phyloP scores from a whole-genome alignment of 1,140 invertebrate genomes.

The Dreissena polymorpha region DNA sequence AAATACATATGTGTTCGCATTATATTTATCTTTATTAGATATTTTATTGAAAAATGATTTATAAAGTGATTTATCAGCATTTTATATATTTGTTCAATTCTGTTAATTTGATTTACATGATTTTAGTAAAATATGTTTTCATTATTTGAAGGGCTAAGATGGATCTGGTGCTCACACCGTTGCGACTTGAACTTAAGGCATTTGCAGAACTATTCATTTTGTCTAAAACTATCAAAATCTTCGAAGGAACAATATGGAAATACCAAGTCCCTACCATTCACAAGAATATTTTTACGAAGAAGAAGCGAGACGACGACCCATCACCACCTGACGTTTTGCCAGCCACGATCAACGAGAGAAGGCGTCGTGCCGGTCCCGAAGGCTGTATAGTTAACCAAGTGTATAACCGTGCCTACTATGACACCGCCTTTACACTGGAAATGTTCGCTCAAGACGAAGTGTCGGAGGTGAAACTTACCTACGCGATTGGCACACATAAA shows the following conservation, averaged over 20 bases:
- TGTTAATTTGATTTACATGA: background rate
- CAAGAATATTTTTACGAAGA: constrained; percentile 37
- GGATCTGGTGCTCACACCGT: constrained; percentile 31
- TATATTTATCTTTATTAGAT: too few relatives aligned
- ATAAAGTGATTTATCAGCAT: background rate
- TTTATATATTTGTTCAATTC: background rate
- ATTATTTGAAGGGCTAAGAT: constrained; percentile 30
- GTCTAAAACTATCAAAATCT: constrained; percentile 1
- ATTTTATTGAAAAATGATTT: too few relatives aligned
- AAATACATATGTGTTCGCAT: too few relatives aligned
- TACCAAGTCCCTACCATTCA: constrained; percentile 7
- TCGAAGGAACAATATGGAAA: constrained; percentile 19
- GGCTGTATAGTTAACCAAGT: constrained; percentile 32
- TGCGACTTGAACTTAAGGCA: constrained; percentile 18
- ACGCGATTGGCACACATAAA: constrained; percentile 43
- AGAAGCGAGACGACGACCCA: constrained; percentile 22
- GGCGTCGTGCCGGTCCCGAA: constrained; percentile 12
- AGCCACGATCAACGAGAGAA: constrained; percentile 15
- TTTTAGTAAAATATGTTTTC: background rate
- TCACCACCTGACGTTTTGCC: constrained; percentile 23
- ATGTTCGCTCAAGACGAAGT: constrained; percentile 39
- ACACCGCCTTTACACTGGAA: constrained; percentile 32
- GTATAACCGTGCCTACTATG: constrained; percentile 23
- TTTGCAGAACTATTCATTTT: constrained; percentile 28
- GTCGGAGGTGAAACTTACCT: constrained; percentile 24